phyloP scores from a whole-genome alignment of 2,888 invertebrate genomes.

The Fragum sueziense region DNA sequence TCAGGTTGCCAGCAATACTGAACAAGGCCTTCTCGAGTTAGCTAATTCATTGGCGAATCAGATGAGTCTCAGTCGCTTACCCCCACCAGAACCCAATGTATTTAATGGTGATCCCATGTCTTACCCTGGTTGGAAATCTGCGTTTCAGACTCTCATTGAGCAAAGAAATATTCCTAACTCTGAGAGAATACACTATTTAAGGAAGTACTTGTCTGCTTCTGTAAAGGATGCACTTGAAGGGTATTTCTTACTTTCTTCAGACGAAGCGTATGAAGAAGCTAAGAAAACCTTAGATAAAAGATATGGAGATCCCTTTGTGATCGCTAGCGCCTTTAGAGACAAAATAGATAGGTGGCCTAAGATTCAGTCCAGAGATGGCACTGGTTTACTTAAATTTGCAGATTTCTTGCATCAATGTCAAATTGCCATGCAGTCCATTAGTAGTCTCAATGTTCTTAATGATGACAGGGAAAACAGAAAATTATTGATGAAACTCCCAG shows the following conservation, averaged over 20 bases:
- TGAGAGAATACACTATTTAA: conserved; percentile 23
- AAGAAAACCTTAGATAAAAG: conserved; percentile 44
- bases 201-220: not conserved
- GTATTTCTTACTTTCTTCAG: conserved; percentile 13
- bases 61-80: conserved; percentile 40
- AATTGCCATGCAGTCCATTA: conserved; percentile 23
- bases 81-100: conserved; percentile 42
- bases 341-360: conserved; percentile 54
- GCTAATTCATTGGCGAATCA: conserved; percentile 19
- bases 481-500: conserved; percentile 41
- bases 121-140: conserved; percentile 24
- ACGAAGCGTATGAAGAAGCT: conserved; percentile 46
- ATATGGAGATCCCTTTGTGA: conserved; percentile 43
- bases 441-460: conserved; percentile 21
- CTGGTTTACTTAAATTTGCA: conserved; percentile 30
- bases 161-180: not conserved
- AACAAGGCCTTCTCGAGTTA: not conserved
- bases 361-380: conserved; percentile 24
- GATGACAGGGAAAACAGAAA: conserved; percentile 55
- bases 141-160: not conserved
- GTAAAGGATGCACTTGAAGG: conserved; percentile 16
- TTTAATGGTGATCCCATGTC: conserved; percentile 29
- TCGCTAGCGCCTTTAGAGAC: conserved; percentile 47
- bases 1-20: too few relatives aligned
- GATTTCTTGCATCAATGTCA: conserved; percentile 43